Evolutionary conservation across 2,113 vertebrate species (phyloP).

Genomic region (Lepus americanus): DNA sequence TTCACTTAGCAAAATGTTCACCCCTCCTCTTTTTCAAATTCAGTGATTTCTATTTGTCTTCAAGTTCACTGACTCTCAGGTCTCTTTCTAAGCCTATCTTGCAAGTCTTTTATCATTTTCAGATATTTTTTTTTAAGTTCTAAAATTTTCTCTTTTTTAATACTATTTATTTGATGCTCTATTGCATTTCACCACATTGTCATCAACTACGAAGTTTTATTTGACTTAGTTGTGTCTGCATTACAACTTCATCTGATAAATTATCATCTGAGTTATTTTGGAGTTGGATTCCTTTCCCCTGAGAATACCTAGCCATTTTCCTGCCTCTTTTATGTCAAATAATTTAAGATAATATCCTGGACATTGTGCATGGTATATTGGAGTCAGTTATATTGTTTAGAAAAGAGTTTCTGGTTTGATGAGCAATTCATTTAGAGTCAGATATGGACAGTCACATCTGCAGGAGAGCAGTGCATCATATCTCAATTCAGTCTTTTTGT

Average conservation of each 20-base stretch:
- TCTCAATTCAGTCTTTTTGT: conserved; percentile 9
- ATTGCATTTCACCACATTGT: conserved; percentile 27
- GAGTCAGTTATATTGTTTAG: neutral
- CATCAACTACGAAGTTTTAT: neutral
- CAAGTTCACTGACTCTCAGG: neutral
- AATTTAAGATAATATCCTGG: neutral
- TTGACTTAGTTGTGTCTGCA: neutral
- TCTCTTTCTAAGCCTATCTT: neutral
- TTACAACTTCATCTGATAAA: conserved; percentile 12
- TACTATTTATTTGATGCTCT: neutral
- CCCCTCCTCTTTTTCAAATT: neutral
- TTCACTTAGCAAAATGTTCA: neutral
- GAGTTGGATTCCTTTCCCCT: neutral
- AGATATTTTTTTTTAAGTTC: neutral
- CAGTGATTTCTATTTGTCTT: neutral
- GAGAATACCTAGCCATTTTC: neutral
- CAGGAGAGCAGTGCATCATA: neutral
- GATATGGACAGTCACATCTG: neutral
- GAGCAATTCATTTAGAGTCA: neutral
- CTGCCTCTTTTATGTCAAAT: neutral
- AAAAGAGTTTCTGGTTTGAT: conserved; percentile 13
- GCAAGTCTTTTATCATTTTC: conserved; percentile 41
- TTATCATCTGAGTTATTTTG: neutral
- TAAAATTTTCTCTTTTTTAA: conserved; percentile 20
- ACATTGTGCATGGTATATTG: neutral